Evolutionary conservation across 2,113 vertebrate genomes (phyloP), one percentile per base, ranked within the genome.

Genomic region (Lichenostomus cassidix): DNA sequence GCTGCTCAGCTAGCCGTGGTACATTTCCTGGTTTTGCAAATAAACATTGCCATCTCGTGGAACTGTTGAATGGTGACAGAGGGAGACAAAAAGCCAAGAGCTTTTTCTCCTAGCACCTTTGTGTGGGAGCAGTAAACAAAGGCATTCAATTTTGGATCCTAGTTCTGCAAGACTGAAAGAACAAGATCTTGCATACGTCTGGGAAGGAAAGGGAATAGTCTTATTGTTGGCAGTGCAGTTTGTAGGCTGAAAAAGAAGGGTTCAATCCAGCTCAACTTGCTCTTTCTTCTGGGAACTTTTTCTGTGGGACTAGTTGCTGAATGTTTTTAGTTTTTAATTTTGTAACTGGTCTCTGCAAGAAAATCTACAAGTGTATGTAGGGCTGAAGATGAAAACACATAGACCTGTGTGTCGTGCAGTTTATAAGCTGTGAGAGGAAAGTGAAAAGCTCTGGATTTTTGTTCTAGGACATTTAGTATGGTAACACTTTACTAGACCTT

Each of bases 41-140:
- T 69, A 49, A n/a, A 49, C 29, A n/a, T 12, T 3, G 1, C 44
- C 14, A 14, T 68, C 42, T n/a, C 39, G 28, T 27, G 42, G 14
- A 22, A 58, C 42, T 39, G 28, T 17, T 49, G 42, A 58, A 41
- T 1, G 1, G 23, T 0, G 2, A 18, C 42, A 49, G 23, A n/a
- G 42, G 9, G n/a, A 28, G 35, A 14, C 22, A 47, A 33, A 49
- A 68, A 81, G 14, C 14, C 35, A 47, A 41, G 29, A 9, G 20
- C 5, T 70, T 50, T 70, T 69, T 39, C 18, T 39, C 35, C 52
- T 13, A 5, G 17, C 17, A 47, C 28, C 9, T 58, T 41, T 28
- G 23, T 69, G 59, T 42, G 44, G 18, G 55, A 82, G 79, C 79
- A 49, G 15, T 9, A n/a, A 49, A n/a, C 23, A 35, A 7, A 49